Conservation (phyloP, 1,140 invertebrate species). For the Dermatophagoides farinae region DNA sequence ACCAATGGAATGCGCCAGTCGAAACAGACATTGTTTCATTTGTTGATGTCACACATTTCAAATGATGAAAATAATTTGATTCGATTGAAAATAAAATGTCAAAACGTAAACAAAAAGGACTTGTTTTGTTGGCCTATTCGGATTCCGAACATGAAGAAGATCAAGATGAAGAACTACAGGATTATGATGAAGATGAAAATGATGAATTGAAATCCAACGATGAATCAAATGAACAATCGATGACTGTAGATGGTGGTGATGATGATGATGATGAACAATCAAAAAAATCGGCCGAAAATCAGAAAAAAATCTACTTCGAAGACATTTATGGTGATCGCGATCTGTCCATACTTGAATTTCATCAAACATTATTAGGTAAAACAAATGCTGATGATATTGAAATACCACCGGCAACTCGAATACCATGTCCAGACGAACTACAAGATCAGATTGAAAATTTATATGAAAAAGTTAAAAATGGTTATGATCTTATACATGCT, state of each 20-base stretch:
- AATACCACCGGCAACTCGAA: slow-evolving; percentile 16
- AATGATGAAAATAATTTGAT: no score
- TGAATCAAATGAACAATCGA: not conserved
- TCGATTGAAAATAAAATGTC: not conserved
- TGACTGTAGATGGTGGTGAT: not conserved
- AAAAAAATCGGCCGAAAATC: not conserved
- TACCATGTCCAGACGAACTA: slow-evolving; percentile 16
- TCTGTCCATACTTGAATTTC: slow-evolving; percentile 12
- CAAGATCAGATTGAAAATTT: slow-evolving; percentile 54
- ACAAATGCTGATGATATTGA: slow-evolving; percentile 14
- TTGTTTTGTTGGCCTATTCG: not conserved
- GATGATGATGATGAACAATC: not conserved
- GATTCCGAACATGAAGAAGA: slow-evolving; percentile 4
- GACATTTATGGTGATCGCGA: not conserved
- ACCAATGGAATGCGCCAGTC: no score
- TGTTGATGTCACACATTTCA: no score
- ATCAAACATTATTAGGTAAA: slow-evolving; percentile 14
- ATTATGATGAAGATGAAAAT: not conserved
- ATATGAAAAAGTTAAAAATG: slow-evolving; percentile 45
- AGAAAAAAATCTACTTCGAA: not conserved
- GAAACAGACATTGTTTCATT: no score
- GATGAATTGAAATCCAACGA: not conserved
- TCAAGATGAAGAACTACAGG: not conserved
- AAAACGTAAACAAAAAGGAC: not conserved
- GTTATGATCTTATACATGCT: slow-evolving; percentile 58